Base-by-base conservation (phyloP, 37 sponge, comb jelly and placozoan genomes). In the Cliona cf. orientalis region DNA sequence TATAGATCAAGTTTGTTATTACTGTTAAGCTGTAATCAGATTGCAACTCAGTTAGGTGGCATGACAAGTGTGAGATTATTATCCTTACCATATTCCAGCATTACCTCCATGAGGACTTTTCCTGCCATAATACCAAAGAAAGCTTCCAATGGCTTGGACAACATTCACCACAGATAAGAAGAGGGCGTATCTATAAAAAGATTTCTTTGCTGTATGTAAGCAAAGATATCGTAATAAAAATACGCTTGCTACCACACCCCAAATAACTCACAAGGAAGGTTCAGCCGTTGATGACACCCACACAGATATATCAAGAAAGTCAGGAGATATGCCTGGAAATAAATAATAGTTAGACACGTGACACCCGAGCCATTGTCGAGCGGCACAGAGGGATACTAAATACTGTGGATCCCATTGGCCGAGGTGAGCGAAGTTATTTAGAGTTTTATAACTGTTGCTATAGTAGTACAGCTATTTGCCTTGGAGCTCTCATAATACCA, bases 131-230 rank as follows among this genome's bases (percentile, higher is more conserved):
- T 71, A 83, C 92, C 87, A 86, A 41, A 91, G 79, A 63, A 91
- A 57, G 67, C 83, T 86, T 2, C 87, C 87, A 3, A 83, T 46
- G 23, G 84, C 69, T 32, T 91, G 92, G 0, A 79, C 59, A 29
- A 78, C 14, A 45, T 91, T 91, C 9, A 91, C 69, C 21, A 66
- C 32, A 1, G 78, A 76, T 46, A 91, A 67, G 69, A 91, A 82
- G 26, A 91, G 63, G 26, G 87, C 78, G 32, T 91, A 91, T 0
- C 87, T 42, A 40, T 91, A 91, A 45, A 91, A 91, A 11, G 92
- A 91, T 69, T 86, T 86, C 68, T 86, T 86, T 44, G 92, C 92
- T 91, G 58, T 21, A 39, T 2, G 58, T 38, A 37, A 21, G 14
- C 65, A n/a, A n/a, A n/a, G n/a, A n/a, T n/a, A n/a, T n/a, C 41